A percentile compares a stretch with the other conserved stretches of the same genome.
Evolutionary conservation across 2,888 invertebrate species (phyloP).

Genomic region (Dicycla oo): DNA sequence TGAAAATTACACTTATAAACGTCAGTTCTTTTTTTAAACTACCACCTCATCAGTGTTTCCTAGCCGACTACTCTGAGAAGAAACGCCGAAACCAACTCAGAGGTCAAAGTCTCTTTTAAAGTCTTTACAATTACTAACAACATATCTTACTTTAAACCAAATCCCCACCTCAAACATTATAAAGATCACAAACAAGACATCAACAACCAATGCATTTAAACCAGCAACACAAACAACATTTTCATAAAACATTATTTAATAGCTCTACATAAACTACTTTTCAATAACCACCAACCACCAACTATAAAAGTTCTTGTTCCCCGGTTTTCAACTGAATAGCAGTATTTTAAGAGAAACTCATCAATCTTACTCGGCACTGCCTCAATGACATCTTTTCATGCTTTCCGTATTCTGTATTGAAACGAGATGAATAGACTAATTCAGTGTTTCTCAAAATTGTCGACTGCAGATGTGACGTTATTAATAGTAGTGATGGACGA

Average conservation of each 20-base stretch:
- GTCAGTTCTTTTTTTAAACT: too few species aligned
- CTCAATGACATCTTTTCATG: conserved; percentile 79
- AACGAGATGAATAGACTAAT: conserved; percentile 71
- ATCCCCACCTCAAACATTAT: neutral
- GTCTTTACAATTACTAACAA: neutral
- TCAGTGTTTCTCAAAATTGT: conserved; percentile 64
- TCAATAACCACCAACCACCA: conserved; percentile 56
- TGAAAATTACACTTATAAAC: too few species aligned
- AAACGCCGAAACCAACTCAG: neutral
- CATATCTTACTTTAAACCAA: neutral
- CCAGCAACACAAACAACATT: conserved; percentile 20
- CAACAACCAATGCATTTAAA: neutral
- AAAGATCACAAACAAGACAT: conserved; percentile 7
- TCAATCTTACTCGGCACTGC: conserved; percentile 81
- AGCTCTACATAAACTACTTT: conserved; percentile 42
- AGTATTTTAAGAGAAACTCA: conserved; percentile 74
- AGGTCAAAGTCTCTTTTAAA: neutral
- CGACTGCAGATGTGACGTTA: conserved; percentile 26
- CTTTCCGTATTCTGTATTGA: conserved; percentile 73
- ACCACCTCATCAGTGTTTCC: too few species aligned
- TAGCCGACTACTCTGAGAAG: too few species aligned
- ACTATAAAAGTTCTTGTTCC: conserved; percentile 75
- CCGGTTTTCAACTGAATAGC: conserved; percentile 75
- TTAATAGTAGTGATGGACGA: conserved; percentile 26
- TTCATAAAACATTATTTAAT: conserved; percentile 33